Evolutionary conservation across 1,140 invertebrate genomes (phyloP).

Genomic region (Lordiphosa clarofinis): DNA sequence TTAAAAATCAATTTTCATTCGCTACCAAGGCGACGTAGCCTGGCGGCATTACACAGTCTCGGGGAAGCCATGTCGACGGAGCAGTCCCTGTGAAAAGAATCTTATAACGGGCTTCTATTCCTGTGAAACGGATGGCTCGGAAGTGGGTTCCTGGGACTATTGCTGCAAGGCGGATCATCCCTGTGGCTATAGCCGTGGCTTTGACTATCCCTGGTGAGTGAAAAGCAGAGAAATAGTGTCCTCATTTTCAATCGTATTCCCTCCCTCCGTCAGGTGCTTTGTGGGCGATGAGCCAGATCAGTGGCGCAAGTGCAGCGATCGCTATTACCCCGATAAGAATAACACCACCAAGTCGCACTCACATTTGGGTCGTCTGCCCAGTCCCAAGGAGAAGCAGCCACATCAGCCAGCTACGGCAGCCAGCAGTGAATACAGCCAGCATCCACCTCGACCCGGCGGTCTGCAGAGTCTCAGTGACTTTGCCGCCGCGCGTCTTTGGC

Average conservation of each 20-base stretch:
- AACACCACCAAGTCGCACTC: constrained; percentile 52
- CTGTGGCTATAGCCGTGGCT: constrained; percentile 90
- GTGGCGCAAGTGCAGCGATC: constrained; percentile 91
- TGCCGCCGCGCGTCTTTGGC: constrained; percentile 83
- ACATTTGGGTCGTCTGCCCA: constrained; percentile 49
- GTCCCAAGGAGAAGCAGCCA: constrained; percentile 70
- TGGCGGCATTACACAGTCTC: constrained; percentile 88
- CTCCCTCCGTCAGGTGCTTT: constrained; percentile 84
- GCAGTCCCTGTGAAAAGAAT: constrained; percentile 86
- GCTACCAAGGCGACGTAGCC: constrained; percentile 77
- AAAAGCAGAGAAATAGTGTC: not conserved
- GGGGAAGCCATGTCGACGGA: constrained; percentile 87
- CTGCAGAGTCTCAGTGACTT: constrained; percentile 79
- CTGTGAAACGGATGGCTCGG: constrained; percentile 87
- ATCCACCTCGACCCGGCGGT: constrained; percentile 81
- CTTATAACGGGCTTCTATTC: constrained; percentile 87
- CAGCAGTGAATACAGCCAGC: constrained; percentile 64
- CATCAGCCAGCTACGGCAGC: constrained; percentile 49
- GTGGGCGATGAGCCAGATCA: constrained; percentile 87
- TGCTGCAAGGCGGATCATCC: constrained; percentile 89
- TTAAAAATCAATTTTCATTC: constrained; percentile 50
- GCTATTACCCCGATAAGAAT: constrained; percentile 84
- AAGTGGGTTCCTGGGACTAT: constrained; percentile 88
- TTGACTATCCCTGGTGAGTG: constrained; percentile 86
- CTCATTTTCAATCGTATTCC: constrained; percentile 1